A percentile compares a stretch with the other conserved stretches of the same genome.
phyloP scores from a whole-genome alignment of 2,113 vertebrate genomes.

The Orientallactaga bullata region DNA sequence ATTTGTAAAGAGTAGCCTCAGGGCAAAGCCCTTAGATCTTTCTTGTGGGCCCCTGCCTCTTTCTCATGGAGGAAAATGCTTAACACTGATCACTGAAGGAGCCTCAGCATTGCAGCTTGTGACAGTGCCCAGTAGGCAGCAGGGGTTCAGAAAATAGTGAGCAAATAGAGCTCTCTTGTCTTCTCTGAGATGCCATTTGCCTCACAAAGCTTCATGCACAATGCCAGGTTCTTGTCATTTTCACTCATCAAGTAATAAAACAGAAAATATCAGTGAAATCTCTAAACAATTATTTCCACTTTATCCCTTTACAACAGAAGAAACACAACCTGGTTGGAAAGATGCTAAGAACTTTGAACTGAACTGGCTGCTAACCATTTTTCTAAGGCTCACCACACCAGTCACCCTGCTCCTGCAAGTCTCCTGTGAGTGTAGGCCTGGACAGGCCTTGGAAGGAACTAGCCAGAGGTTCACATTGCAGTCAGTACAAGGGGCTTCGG shows the following conservation, averaged over 20 bases:
- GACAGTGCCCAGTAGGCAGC: not conserved
- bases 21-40: not conserved
- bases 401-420: constrained; percentile 81
- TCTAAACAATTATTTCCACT: constrained; percentile 73
- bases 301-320: constrained; percentile 80
- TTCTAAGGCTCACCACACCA: constrained; percentile 85
- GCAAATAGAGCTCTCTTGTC: not conserved
- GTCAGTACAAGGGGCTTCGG: constrained; percentile 76
- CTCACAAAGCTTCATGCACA: not conserved
- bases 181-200: not conserved
- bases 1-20: not conserved
- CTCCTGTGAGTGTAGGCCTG: constrained; percentile 82
- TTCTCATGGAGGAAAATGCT: not conserved
- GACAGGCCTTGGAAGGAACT: constrained; percentile 85
- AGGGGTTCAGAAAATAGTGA: not conserved
- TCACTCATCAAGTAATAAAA: constrained; percentile 58
- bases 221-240: not conserved
- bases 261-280: constrained; percentile 81
- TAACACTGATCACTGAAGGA: constrained; percentile 34
- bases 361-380: constrained; percentile 81
- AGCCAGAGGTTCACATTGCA: constrained; percentile 88
- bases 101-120: not conserved
- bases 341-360: constrained; percentile 81
- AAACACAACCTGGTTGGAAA: constrained; percentile 83
- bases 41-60: not conserved